A percentile compares a stretch with the other conserved stretches of the same genome.
Conservation (phyloP, 1,140 invertebrate genomes). For the Pseudomyrmex dendroicus region DNA sequence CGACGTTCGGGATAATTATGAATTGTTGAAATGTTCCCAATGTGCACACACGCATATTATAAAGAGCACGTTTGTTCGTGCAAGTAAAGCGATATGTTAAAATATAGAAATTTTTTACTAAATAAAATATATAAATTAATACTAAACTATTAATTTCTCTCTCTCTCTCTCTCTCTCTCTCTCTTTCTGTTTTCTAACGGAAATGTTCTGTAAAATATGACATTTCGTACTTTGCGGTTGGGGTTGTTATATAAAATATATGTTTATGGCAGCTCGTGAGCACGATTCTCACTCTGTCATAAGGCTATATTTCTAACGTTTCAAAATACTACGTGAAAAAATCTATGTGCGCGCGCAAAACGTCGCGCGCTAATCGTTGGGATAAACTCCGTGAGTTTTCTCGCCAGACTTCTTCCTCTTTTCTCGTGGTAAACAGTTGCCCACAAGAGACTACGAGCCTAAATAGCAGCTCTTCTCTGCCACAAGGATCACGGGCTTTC, state of each 20-base stretch:
- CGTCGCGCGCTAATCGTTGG: conserved; percentile 55
- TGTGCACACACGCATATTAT: neutral
- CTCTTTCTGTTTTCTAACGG: neutral
- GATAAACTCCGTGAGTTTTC: conserved; percentile 46
- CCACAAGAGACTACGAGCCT: conserved; percentile 30
- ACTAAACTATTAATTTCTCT: neutral
- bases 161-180: neutral
- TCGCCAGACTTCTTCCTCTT: conserved; percentile 16
- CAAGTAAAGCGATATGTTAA: neutral
- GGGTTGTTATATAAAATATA: no score
- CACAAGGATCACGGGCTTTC: conserved; percentile 49
- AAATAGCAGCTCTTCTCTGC: conserved; percentile 54
- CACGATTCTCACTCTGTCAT: conserved; percentile 7
- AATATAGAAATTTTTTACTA: neutral
- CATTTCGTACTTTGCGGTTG: no score
- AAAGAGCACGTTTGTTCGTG: neutral
- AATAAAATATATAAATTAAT: no score
- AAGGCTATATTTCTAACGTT: conserved; percentile 36
- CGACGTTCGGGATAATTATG: conserved; percentile 40
- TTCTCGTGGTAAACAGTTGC: conserved; percentile 10
- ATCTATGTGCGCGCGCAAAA: conserved; percentile 48
- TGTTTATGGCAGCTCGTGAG: neutral
- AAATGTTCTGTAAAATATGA: neutral
- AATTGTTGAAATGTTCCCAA: conserved; percentile 47
- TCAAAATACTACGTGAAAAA: conserved; percentile 18